Evolutionary conservation across 2,888 invertebrate species (phyloP).

Genomic region (Azorinus chamasolen): DNA sequence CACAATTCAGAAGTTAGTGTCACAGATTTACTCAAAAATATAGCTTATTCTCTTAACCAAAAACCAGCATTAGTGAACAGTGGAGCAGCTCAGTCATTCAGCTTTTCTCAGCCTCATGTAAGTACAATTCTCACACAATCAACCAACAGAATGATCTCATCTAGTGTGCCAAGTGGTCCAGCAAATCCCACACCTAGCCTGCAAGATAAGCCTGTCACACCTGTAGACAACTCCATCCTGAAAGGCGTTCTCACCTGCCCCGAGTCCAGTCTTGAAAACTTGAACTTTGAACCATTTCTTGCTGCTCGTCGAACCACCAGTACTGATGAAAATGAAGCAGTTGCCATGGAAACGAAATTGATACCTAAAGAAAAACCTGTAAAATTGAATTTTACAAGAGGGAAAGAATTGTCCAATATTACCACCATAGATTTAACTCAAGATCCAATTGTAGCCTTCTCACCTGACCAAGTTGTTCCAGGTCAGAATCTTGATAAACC

Average conservation of each 20-base stretch:
- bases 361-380: too few relatives aligned
- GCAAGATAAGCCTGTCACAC: background rate
- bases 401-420: too few relatives aligned
- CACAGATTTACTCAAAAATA: too few relatives aligned
- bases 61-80: slow-evolving; percentile 9
- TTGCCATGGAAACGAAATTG: too few relatives aligned
- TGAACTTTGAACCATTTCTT: slow-evolving; percentile 16
- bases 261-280: slow-evolving; percentile 30
- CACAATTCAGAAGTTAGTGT: too few relatives aligned
- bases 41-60: slow-evolving; percentile 1
- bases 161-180: too few relatives aligned
- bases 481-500: too few relatives aligned
- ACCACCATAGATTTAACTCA: background rate
- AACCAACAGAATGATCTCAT: background rate
- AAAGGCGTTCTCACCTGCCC: slow-evolving; percentile 56
- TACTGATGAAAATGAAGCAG: too few relatives aligned
- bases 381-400: too few relatives aligned
- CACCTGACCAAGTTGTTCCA: background rate
- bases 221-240: slow-evolving; percentile 26
- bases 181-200: too few relatives aligned
- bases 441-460: background rate
- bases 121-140: background rate
- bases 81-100: background rate
- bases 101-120: background rate
- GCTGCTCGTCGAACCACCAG: too few relatives aligned